phyloP scores from a whole-genome alignment of 2,888 invertebrate species.

The Athalia circularis region DNA sequence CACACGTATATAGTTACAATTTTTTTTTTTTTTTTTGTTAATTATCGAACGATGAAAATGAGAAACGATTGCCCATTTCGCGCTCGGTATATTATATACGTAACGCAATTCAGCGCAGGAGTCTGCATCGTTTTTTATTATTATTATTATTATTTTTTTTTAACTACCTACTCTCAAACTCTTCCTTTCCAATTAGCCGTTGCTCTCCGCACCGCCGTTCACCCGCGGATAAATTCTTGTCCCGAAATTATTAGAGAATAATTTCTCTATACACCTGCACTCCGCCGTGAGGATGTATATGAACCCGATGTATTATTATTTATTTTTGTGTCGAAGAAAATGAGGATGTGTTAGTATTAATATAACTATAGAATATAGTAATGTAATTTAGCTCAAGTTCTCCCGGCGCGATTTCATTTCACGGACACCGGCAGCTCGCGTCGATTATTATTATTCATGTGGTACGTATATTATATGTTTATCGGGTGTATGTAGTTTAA shows the following conservation, averaged over 20 bases:
- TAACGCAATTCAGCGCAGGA: too few relatives aligned
- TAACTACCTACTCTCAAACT: conserved; percentile 1
- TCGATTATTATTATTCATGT: neutral
- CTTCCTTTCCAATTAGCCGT: conserved; percentile 25
- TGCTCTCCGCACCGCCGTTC: conserved; percentile 9
- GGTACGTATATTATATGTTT: neutral
- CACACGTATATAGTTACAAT: too few relatives aligned
- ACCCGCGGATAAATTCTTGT: conserved; percentile 14
- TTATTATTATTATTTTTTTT: conserved; percentile 4
- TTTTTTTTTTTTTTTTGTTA: too few relatives aligned
- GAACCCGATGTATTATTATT: neutral
- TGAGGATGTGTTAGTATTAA: neutral
- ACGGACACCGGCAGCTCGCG: neutral
- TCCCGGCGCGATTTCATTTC: conserved; percentile 18
- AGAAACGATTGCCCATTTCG: too few relatives aligned
- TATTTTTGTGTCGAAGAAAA: too few relatives aligned
- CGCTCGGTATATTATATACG: too few relatives aligned
- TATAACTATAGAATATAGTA: neutral
- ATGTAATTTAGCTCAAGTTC: conserved; percentile 6
- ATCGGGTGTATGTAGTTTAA: too few relatives aligned
- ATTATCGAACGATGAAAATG: too few relatives aligned
- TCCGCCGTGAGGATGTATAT: neutral
- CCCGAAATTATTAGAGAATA: conserved; percentile 1
- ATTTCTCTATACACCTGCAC: too few relatives aligned
- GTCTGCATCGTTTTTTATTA: neutral